Percentiles rank a stretch among this genome's conserved stretches.
phyloP scores from a whole-genome alignment of 2,888 invertebrate genomes.

The Pomacea canaliculata region DNA sequence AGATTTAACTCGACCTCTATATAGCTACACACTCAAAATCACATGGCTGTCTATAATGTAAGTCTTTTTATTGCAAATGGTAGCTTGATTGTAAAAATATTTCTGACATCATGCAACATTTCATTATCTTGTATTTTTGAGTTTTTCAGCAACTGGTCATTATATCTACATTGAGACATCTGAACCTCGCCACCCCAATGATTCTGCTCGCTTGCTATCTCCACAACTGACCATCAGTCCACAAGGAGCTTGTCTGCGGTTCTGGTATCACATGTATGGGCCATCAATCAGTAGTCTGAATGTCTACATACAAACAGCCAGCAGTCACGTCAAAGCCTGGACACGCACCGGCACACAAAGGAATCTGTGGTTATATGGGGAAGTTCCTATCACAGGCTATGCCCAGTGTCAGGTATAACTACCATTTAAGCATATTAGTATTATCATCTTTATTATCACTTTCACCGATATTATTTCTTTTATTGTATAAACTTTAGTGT shows the following conservation, averaged over 20 bases:
- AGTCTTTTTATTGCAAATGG: no score
- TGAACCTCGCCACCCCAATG: constrained; percentile 46
- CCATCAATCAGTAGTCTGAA: constrained; percentile 57
- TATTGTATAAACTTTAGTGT: no score
- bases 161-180: constrained; percentile 61
- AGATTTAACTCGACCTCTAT: no score
- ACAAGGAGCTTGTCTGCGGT: constrained; percentile 48
- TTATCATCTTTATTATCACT: no score
- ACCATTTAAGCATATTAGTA: no score
- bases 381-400: constrained; percentile 35
- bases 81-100: no score
- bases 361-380: constrained; percentile 53
- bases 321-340: constrained; percentile 41
- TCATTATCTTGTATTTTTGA: neutral
- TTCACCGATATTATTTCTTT: no score
- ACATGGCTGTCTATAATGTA: no score
- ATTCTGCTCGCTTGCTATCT: constrained; percentile 55
- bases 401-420: constrained; percentile 32
- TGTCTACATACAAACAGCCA: constrained; percentile 41
- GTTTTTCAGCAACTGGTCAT: constrained; percentile 65
- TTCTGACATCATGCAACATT: no score
- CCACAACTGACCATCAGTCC: constrained; percentile 35
- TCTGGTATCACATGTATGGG: constrained; percentile 67
- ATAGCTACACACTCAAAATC: no score
- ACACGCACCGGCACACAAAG: constrained; percentile 51